Percentiles rank a stretch among this genome's conserved stretches.
phyloP scores from a whole-genome alignment of 2,888 invertebrate genomes.

The Listrodromus nycthemerus region DNA sequence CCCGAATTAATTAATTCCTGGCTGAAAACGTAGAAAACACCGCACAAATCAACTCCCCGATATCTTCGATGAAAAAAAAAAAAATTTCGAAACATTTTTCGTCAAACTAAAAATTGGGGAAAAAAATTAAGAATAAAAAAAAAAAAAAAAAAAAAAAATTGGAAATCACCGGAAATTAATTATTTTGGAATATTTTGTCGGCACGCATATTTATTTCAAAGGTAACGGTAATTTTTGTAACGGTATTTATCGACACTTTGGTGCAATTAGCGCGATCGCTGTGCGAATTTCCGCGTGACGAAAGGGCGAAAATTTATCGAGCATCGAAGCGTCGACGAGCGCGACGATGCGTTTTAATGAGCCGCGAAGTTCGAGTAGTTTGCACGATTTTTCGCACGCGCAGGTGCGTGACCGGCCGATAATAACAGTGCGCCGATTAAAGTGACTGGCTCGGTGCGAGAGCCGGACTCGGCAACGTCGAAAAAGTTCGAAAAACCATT shows the following conservation, averaged over 20 bases:
- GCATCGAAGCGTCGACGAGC: slow-evolving; percentile 11
- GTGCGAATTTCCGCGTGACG: background rate
- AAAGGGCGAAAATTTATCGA: background rate
- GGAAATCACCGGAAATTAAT: too few relatives aligned
- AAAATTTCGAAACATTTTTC: too few relatives aligned
- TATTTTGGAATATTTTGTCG: too few relatives aligned
- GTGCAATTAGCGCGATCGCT: background rate
- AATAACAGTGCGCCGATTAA: slow-evolving; percentile 54
- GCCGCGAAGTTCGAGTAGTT: slow-evolving; percentile 6
- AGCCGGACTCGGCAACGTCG: background rate
- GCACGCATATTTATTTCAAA: too few relatives aligned
- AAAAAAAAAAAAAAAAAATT: too few relatives aligned
- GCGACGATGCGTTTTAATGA: slow-evolving; percentile 23
- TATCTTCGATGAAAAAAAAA: too few relatives aligned
- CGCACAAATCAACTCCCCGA: too few relatives aligned
- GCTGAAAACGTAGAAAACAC: too few relatives aligned
- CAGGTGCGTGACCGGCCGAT: slow-evolving; percentile 15
- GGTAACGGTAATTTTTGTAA: background rate
- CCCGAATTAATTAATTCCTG: too few relatives aligned
- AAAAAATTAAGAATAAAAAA: too few relatives aligned
- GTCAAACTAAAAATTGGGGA: too few relatives aligned
- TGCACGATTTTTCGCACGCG: slow-evolving; percentile 26
- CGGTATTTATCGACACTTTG: background rate
- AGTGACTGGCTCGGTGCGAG: background rate
- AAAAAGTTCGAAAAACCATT: background rate